A percentile compares a stretch with the other conserved stretches of the same genome.
phyloP scores from a whole-genome alignment of 2,888 invertebrate genomes.

The Drosophila gaucha region DNA sequence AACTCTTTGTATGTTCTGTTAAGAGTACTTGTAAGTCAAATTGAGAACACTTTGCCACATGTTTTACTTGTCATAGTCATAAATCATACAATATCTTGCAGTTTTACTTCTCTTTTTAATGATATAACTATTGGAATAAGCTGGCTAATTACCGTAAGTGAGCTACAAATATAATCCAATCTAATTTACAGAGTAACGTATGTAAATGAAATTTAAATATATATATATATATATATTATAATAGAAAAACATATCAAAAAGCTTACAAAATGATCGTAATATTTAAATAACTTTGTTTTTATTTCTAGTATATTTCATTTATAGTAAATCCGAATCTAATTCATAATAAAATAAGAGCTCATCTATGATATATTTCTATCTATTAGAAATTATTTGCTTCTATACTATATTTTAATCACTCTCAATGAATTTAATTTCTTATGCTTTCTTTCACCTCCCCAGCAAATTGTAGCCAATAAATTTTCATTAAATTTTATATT shows the following conservation, averaged over 20 bases:
- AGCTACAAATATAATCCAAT: neutral
- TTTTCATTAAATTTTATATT: constrained; percentile 42
- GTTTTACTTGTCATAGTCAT: constrained; percentile 4
- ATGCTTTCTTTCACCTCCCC: constrained; percentile 35
- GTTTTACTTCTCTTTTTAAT: neutral
- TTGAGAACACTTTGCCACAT: constrained; percentile 4
- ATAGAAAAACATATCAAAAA: too few relatives aligned
- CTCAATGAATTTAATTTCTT: neutral
- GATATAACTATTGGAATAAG: neutral
- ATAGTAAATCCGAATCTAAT: neutral
- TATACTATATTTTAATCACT: neutral
- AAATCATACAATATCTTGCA: neutral
- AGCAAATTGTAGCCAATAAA: constrained; percentile 61
- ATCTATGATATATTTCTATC: too few relatives aligned
- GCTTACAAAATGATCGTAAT: too few relatives aligned
- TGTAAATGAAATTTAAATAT: neutral
- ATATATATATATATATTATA: neutral
- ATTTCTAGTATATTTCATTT: neutral
- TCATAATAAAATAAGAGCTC: too few relatives aligned
- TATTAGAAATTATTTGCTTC: too few relatives aligned
- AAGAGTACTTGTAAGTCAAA: constrained; percentile 33
- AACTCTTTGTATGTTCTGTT: constrained; percentile 1
- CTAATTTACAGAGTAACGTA: neutral
- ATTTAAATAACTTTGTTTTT: neutral
- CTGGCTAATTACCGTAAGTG: neutral